Evolutionary conservation across 2,888 invertebrate species (phyloP).

Genomic region (Cosmopolites sordidus): DNA sequence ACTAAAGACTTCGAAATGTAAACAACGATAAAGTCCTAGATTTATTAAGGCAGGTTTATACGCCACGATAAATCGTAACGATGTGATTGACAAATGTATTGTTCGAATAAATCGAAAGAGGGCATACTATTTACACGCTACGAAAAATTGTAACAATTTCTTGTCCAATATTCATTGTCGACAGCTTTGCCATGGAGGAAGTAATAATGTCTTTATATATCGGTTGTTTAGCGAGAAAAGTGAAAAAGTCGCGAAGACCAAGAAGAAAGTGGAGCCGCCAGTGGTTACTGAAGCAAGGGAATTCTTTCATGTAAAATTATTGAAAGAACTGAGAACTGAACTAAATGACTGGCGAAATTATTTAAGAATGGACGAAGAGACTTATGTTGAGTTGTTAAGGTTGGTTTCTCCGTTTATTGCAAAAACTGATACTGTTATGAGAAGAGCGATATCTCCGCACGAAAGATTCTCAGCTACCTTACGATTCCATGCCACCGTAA

Average conservation of each 20-base stretch:
- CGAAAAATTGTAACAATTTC: constrained; percentile 6
- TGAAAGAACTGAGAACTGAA: too few relatives aligned
- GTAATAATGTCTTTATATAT: constrained; percentile 13
- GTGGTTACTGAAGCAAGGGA: constrained; percentile 9
- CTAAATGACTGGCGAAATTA: too few relatives aligned
- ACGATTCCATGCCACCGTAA: constrained; percentile 10
- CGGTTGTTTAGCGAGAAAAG: constrained; percentile 16
- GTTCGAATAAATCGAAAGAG: constrained; percentile 12
- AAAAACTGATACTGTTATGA: too few relatives aligned
- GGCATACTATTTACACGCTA: constrained; percentile 13
- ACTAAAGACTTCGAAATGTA: too few relatives aligned
- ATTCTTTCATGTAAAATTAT: too few relatives aligned
- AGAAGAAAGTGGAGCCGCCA: constrained; percentile 14
- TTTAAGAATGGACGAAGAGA: too few relatives aligned
- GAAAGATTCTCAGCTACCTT: too few relatives aligned
- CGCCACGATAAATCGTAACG: constrained; percentile 13
- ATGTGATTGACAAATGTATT: constrained; percentile 12
- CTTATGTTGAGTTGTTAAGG: too few relatives aligned
- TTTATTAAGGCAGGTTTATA: constrained; percentile 5
- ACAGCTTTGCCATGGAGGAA: constrained; percentile 18
- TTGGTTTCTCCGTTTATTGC: too few relatives aligned
- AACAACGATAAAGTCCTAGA: too few relatives aligned
- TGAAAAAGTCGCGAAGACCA: constrained; percentile 10
- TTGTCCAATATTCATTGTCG: constrained; percentile 5
- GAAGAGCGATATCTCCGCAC: too few relatives aligned